Percentiles rank a stretch among this genome's conserved stretches.
Evolutionary conservation across 2,797 vertebrate species (phyloP).

Genomic region (Cichlasoma orientale): DNA sequence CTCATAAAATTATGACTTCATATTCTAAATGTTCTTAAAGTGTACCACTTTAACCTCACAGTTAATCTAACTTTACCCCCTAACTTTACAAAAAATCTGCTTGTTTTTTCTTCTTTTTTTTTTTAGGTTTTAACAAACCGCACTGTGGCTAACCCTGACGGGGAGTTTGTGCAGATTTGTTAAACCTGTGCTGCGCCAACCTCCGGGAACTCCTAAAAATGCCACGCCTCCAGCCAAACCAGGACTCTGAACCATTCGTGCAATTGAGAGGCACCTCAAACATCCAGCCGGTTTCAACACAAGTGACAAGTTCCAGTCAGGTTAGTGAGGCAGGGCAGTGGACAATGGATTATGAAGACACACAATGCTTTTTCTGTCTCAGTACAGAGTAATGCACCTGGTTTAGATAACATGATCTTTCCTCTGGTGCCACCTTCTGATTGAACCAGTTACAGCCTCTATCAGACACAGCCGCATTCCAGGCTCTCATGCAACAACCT

Average conservation of each 20-base stretch:
- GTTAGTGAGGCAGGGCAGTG: background rate
- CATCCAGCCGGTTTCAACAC: constrained; percentile 85
- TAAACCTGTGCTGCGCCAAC: background rate
- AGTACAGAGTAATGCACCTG: background rate
- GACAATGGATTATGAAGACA: background rate
- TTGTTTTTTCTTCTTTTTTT: no score
- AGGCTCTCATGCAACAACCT: background rate
- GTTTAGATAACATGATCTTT: background rate
- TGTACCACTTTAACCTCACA: background rate
- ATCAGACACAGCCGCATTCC: background rate
- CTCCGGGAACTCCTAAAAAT: constrained; percentile 85
- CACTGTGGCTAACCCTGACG: background rate
- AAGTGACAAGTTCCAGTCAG: accelerated
- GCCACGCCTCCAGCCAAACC: constrained; percentile 83
- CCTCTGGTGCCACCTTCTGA: constrained; percentile 31
- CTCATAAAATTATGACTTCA: no score
- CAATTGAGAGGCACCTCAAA: constrained; percentile 87
- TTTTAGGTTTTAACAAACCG: background rate
- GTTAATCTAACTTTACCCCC: background rate
- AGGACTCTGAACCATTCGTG: constrained; percentile 82
- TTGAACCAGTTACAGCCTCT: background rate
- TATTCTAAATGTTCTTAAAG: no score
- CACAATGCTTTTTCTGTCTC: background rate
- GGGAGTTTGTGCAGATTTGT: background rate
- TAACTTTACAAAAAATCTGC: no score